Evolutionary conservation across 2,797 vertebrate species (phyloP).

Genomic region (Scolopax rusticola): DNA sequence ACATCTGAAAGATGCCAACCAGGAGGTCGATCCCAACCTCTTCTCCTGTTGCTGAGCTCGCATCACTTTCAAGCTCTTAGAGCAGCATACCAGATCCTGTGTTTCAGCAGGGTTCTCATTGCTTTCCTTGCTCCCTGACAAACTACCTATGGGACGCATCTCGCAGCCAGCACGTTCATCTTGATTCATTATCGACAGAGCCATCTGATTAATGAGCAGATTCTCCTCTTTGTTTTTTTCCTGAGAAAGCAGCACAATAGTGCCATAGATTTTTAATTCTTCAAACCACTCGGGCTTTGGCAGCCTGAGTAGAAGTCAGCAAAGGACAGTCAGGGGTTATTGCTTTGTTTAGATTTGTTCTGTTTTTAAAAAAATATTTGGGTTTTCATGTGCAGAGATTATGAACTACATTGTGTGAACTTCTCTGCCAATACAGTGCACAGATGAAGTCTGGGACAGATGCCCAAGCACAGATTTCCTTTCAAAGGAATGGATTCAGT

Average conservation of each 20-base stretch:
- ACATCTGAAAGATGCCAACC: neutral
- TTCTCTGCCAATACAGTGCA: neutral
- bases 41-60: neutral
- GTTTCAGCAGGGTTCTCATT: neutral
- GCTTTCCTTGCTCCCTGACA: neutral
- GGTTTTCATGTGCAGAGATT: neutral
- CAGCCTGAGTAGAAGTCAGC: neutral
- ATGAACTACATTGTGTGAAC: neutral
- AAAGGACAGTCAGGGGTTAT: neutral
- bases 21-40: neutral
- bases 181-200: constrained; percentile 30
- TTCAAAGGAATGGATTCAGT: neutral
- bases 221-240: constrained; percentile 10
- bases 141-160: neutral
- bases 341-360: neutral
- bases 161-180: neutral
- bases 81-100: neutral
- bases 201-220: constrained; percentile 9
- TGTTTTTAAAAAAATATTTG: neutral
- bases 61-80: neutral
- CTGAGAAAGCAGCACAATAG: neutral
- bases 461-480: neutral
- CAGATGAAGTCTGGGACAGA: neutral
- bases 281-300: neutral
- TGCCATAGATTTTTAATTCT: constrained; percentile 10